phyloP scores from a whole-genome alignment of 2,888 invertebrate species.

The Eupithecia pulchellata region DNA sequence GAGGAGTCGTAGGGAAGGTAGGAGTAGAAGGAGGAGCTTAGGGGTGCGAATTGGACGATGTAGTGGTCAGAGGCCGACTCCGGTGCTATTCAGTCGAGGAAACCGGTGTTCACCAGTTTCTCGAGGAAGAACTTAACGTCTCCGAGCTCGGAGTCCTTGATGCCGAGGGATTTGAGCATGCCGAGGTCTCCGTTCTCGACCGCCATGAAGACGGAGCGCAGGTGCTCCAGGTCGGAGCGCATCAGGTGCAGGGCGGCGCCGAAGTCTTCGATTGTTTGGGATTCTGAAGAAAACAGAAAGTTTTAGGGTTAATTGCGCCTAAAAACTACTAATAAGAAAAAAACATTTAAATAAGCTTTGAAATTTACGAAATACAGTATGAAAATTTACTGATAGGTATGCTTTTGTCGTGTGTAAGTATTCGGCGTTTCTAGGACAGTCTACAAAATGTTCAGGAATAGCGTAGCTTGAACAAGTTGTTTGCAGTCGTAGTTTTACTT shows the following conservation, averaged over 20 bases:
- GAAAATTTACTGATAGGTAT: no score
- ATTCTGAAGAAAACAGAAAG: slow-evolving; percentile 87
- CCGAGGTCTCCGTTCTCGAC: slow-evolving; percentile 97
- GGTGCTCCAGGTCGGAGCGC: slow-evolving; percentile 95
- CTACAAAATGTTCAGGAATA: no score
- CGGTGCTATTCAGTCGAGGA: slow-evolving; percentile 94
- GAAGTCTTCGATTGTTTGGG: slow-evolving; percentile 97
- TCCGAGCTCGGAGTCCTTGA: slow-evolving; percentile 97
- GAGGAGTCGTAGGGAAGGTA: slow-evolving; percentile 86
- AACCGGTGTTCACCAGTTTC: slow-evolving; percentile 97
- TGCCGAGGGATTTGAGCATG: slow-evolving; percentile 96
- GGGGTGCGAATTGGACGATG: slow-evolving; percentile 87
- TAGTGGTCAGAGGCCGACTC: slow-evolving; percentile 90
- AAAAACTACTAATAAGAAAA: not conserved
- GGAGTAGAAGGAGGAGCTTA: slow-evolving; percentile 90
- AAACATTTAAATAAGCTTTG: not conserved
- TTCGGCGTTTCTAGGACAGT: no score
- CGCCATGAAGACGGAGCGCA: slow-evolving; percentile 97
- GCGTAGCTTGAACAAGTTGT: no score
- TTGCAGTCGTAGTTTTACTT: no score
- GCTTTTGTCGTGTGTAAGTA: no score
- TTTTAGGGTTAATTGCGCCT: not conserved
- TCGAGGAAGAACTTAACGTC: slow-evolving; percentile 98
- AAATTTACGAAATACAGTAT: no score
- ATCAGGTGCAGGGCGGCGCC: slow-evolving; percentile 93